Conservation (phyloP, 2,797 vertebrate genomes). For the Podarcis lilfordi region DNA sequence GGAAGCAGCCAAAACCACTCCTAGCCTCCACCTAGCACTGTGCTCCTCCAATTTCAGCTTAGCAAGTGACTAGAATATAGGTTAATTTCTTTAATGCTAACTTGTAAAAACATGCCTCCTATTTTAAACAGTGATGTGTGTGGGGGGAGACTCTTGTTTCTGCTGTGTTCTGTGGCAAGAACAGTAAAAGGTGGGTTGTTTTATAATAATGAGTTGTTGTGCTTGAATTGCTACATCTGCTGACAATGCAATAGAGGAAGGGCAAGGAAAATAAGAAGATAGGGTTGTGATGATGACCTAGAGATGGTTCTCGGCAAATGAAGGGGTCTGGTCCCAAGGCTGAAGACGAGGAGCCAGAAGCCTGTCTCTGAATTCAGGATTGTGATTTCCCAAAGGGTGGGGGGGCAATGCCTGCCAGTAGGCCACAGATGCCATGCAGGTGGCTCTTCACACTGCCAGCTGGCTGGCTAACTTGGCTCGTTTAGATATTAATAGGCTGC, state of each 20-base stretch:
- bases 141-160: too few relatives aligned
- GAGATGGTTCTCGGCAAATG: not conserved
- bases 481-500: too few relatives aligned
- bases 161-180: not conserved
- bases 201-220: not conserved
- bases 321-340: not conserved
- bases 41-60: not conserved
- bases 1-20: not conserved
- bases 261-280: not conserved
- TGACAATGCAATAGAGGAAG: not conserved
- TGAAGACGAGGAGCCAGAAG: not conserved
- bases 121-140: not conserved
- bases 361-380: not conserved
- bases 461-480: not conserved
- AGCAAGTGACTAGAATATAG: too few relatives aligned
- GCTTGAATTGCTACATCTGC: not conserved
- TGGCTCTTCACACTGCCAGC: too few relatives aligned
- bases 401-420: not conserved
- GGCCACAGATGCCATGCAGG: not conserved
- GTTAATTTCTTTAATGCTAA: not conserved
- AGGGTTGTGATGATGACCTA: not conserved
- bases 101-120: not conserved
- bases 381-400: not conserved
- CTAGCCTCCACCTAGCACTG: too few relatives aligned
- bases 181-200: not conserved